Conservation (phyloP, 2,113 vertebrate genomes). For the Chionis minor region DNA sequence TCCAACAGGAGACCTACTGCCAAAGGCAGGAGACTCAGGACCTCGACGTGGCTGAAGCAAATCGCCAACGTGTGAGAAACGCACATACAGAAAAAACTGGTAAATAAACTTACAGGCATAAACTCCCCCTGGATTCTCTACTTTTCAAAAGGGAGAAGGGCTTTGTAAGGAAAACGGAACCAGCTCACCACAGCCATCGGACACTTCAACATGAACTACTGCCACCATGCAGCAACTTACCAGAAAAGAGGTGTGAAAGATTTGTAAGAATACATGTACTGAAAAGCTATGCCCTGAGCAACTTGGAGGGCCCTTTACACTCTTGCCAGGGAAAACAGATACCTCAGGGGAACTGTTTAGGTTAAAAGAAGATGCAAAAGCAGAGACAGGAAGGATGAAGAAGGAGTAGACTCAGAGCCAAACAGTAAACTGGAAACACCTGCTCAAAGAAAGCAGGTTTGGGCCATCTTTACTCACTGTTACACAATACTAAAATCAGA, state of each 20-base stretch:
- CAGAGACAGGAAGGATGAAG: neutral
- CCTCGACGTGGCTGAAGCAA: rapidly evolving
- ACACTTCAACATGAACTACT: rapidly evolving
- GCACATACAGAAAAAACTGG: neutral
- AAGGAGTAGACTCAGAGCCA: neutral
- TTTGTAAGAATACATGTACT: neutral
- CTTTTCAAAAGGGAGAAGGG: neutral
- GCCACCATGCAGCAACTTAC: neutral
- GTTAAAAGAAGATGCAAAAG: neutral
- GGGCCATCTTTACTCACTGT: neutral
- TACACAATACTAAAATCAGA: neutral
- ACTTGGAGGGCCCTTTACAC: neutral
- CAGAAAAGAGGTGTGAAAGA: neutral
- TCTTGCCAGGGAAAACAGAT: neutral
- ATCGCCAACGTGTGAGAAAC: neutral
- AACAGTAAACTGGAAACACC: neutral
- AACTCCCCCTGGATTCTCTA: neutral
- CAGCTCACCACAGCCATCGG: neutral
- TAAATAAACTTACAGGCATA: neutral
- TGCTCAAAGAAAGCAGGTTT: neutral
- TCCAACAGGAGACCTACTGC: neutral
- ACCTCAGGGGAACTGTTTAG: neutral
- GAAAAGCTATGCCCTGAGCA: neutral
- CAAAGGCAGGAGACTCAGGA: neutral
- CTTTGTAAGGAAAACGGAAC: neutral